Base-by-base conservation (phyloP, 1,140 invertebrate genomes). In the Aphaenogaster ashmeadi region DNA sequence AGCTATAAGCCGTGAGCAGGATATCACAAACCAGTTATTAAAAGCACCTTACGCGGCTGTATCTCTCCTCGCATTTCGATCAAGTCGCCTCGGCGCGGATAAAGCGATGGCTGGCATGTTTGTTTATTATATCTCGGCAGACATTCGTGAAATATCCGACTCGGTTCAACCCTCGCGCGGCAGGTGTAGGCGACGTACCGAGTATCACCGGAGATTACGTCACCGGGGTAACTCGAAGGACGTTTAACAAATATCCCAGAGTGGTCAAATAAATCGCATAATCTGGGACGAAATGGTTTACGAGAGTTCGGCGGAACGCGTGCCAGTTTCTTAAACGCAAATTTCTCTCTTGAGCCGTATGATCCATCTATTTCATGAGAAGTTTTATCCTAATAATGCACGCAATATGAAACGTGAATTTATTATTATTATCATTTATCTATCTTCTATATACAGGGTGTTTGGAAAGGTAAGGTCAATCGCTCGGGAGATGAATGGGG, bases 1-100 rank as follows among this genome's bases (percentile, higher is more conserved):
- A 79, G 50, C 71, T 86, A 71, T 50, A 50, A 69, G 66, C 86
- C 47, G 71, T 64, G 58, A 90, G 54, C 38, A 89, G 89, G 88
- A 90, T 90, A 90, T 90, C 81, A 44, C 87, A 90, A 90, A 90
- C 88, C 86, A 87, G 88, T 90, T 90, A 90, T 90, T 90, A 90
- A 90, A 90, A 67, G 79, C 60, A 64, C 47, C 38, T 87, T 75
- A 38, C 69, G 67, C 52, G 67, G 66, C 4, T 5, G 15, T 47
- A 58, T 33, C 38, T 84, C 44, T 75, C 38, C 54, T 84, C 80
- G 27, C 69, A 62, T 84, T 75, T 84, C 54, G 80, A 84, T 75
- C 80, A 38, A 60, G 54, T 75, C 80, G 41, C 18, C 41, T 47
- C 38, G 52, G 36, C 50, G 52, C 54, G 44, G 3, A 84, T 84